A percentile compares a stretch with the other conserved stretches of the same genome.
Evolutionary conservation across 2,113 vertebrate genomes (phyloP).

Genomic region (Hydropotes inermis): DNA sequence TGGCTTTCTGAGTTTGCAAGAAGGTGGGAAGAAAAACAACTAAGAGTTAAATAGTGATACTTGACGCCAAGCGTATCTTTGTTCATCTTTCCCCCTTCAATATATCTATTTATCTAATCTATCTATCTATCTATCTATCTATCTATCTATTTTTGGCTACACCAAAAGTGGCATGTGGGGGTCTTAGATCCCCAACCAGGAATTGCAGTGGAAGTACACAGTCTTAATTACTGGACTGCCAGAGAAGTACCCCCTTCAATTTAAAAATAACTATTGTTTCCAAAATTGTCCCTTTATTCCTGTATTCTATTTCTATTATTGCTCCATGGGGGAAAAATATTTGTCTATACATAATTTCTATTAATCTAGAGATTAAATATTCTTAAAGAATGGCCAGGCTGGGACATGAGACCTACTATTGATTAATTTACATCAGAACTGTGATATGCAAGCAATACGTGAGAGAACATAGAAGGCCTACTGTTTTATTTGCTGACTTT

Average conservation of each 20-base stretch:
- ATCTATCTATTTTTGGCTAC: background rate
- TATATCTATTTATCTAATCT: background rate
- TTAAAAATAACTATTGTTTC: slow-evolving; percentile 25
- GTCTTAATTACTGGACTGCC: background rate
- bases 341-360: background rate
- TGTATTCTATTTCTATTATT: background rate
- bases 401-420: background rate
- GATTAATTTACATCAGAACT: background rate
- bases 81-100: background rate
- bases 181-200: background rate
- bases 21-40: background rate
- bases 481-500: background rate
- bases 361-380: background rate
- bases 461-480: background rate
- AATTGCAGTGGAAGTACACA: background rate
- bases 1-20: background rate
- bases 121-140: background rate
- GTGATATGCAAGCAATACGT: background rate
- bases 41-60: background rate
- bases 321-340: background rate
- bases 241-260: background rate
- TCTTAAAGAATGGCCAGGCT: background rate
- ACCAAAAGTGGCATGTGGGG: background rate
- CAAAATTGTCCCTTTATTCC: background rate
- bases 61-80: background rate